These are phyloP conservation scores for Trichogramma evanescens DNA, from an alignment of 2,888 invertebrate genomes.

Conservation along the genomic window DNA sequence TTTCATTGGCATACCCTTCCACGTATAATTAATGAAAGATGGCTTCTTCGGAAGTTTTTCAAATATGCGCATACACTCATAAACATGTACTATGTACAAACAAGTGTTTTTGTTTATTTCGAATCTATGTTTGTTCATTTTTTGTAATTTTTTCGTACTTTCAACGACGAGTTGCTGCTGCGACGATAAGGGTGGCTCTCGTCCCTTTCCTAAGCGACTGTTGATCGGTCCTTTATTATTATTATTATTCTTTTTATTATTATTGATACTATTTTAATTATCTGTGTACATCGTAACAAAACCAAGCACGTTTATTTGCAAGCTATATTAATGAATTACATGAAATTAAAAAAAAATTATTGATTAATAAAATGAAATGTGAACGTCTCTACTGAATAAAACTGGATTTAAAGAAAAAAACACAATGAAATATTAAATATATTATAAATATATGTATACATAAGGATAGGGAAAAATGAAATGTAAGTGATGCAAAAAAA, in stretches of 20 bases:
- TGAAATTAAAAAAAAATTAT: slow-evolving; percentile 1
- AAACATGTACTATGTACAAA: neutral
- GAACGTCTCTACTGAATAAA: slow-evolving; percentile 25
- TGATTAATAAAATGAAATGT: slow-evolving; percentile 9
- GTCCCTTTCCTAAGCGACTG: slow-evolving; percentile 25
- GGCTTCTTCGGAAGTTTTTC: neutral
- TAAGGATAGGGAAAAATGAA: slow-evolving; percentile 13
- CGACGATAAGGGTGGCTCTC: slow-evolving; percentile 23
- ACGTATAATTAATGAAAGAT: neutral
- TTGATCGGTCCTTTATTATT: slow-evolving; percentile 20
- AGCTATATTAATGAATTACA: slow-evolving; percentile 10
- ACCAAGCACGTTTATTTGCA: slow-evolving; percentile 21
- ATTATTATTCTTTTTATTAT: neutral
- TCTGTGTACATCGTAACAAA: slow-evolving; percentile 18
- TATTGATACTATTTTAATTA: no score
- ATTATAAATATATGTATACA: slow-evolving; percentile 25
- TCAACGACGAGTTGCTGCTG: slow-evolving; percentile 20
- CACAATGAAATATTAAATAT: neutral
- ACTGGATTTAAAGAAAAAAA: neutral
- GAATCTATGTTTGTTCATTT: slow-evolving; percentile 15
- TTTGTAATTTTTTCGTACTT: neutral
- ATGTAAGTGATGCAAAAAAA: slow-evolving; percentile 20
- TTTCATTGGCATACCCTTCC: neutral
- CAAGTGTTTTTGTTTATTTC: slow-evolving; percentile 6
- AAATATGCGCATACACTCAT: neutral